phyloP scores from a whole-genome alignment of 2,113 vertebrate genomes.

The Lagopus leucura region DNA sequence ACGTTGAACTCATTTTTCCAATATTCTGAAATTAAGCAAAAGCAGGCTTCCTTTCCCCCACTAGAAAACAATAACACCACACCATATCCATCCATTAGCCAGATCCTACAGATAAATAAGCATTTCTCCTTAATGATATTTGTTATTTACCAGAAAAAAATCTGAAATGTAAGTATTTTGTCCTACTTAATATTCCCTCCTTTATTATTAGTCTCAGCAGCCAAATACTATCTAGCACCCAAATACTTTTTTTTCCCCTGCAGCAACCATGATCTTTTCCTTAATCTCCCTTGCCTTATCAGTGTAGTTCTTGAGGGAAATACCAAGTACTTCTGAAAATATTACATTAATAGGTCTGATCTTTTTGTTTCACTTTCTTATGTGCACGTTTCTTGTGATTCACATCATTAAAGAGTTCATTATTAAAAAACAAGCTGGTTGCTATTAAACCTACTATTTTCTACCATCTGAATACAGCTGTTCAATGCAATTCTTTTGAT shows the following conservation, averaged over 20 bases:
- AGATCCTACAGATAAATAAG: not conserved
- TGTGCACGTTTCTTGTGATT: not conserved
- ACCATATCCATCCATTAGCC: not conserved
- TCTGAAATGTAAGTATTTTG: not conserved
- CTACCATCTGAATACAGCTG: not conserved
- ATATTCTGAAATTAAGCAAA: not conserved
- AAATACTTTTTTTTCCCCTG: not conserved
- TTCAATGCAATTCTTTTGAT: not conserved
- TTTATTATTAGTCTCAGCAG: not conserved
- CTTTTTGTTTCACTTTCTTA: not conserved
- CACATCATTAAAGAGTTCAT: not conserved
- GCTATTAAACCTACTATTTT: not conserved
- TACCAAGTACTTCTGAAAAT: not conserved
- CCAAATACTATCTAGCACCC: not conserved
- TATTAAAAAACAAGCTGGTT: not conserved
- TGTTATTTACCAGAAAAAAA: not conserved
- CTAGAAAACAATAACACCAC: not conserved
- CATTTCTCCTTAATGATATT: not conserved
- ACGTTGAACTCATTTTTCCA: not conserved
- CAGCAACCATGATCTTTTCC: not conserved
- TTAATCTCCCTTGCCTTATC: not conserved
- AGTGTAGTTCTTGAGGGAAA: not conserved
- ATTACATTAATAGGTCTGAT: not conserved
- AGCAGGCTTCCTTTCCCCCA: not conserved
- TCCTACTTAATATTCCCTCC: not conserved